Evolutionary conservation across 2,113 vertebrate species (phyloP), one percentile per base, ranked within the genome.

Genomic region (Dendrocopos noguchii): DNA sequence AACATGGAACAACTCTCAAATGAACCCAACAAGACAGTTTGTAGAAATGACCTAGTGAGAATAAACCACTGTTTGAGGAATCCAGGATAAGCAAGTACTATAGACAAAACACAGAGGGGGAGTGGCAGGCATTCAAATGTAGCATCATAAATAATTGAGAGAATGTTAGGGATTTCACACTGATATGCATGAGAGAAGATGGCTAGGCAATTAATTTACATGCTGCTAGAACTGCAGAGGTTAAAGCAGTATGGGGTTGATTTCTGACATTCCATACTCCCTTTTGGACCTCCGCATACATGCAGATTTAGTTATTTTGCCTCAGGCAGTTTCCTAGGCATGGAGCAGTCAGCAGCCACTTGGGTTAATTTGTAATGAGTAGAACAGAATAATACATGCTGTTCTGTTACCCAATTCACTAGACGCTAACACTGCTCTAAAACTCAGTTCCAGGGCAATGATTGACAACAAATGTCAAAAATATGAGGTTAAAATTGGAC

Each of bases 1-100:
- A 94, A 81, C 24, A 50, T 1, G 15, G 70, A 94, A 81, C 42
- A 92, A 90, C 76, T 17, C 55, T 88, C 68, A 76, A 57, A 79
- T 97, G 95, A 95, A 95, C 86, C 88, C 93, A 96, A 95, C 19
- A 65, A 93, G 91, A 72, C 27, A 60, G 66, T 71, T 60, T 82
- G 34, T 24, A 66, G 33, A 76, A 87, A 82, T 39, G 18, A 93
- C 27, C 46, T 50, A 47, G 28, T 66, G 39, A 84, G 33, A 97
- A 92, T 81, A 95, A 76, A 75, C 29, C 81, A 75, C 15, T 33
- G 60, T 70, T 83, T 76, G 52, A 93, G 60, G 55, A 87, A 87
- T 87, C 19, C 46, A 84, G 46, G 61, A 72, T 55, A 78, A 65
- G 68, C 31, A 87, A 71, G 21, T 36, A 74, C 47, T 28, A 24